Base-by-base conservation (phyloP, 2,888 invertebrate genomes). In the Myathropa florea region DNA sequence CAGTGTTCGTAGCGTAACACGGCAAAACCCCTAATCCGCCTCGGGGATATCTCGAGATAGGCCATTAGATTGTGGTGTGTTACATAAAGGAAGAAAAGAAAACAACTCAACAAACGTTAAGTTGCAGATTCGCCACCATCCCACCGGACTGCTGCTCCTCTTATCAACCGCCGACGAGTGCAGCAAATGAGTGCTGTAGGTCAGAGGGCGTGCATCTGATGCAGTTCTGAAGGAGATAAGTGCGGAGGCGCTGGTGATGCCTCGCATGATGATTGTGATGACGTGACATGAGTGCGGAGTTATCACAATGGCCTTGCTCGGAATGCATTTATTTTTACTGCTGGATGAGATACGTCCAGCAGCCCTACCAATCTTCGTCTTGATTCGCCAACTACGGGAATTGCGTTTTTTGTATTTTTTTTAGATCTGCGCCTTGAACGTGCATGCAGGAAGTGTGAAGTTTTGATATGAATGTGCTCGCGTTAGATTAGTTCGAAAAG, bases 241-340 rank as follows among this genome's bases (percentile, higher is more conserved):
- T 24, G 57, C 23, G 10, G 23, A 46, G n/a, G 6, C 2, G n/a
- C 3, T n/a, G 0, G 39, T 46, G 18, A 18, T n/a, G 18, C 18
- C 7, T 18, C 33, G 12, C 12, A 33, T 53, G 53, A 18, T 53
- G 53, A 53, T 53, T 24, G 14, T 26, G 57, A 24, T 23, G 33
- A 2, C 7, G 18, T 18, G 46, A 46, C 7, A 18, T 18, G 46
- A 7, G n/a, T 46, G 2, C 18, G 21, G 28, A 53, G 53, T 78
- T 83, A 73, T 75, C 63, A 61, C 30, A 57, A 14, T 77, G 73
- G 68, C 88, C 88, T 81, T 88, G 24, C 23, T 39, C 4, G 24
- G 24, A 24, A 57, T 57, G 57, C 57, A 24, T 23, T 12, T 24
- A 26, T 24, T 12, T 23, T 12, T 24, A 26, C 10, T 12, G 33